Evolutionary conservation across 2,113 vertebrate species (phyloP), one percentile per base, ranked within the genome.

Genomic region (Triplophysa rosa): DNA sequence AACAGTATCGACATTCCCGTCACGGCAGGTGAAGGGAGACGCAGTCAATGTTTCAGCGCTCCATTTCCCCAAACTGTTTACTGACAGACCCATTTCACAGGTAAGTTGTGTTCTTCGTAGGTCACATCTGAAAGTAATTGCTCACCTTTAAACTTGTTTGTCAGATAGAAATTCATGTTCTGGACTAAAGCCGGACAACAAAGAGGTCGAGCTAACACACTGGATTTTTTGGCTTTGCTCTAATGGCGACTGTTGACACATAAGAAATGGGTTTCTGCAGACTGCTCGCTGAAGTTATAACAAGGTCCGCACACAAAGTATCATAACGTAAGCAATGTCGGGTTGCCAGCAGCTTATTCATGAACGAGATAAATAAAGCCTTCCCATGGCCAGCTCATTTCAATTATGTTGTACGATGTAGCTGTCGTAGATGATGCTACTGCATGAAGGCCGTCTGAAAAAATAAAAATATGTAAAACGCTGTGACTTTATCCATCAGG

Each of bases 61-160:
- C 23, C 29, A 2, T 47, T 63, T 63, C 19, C 58, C 54, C 71
- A 47, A n/a, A 29, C 58, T 63, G 71, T 74, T 63, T 74, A 47
- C 37, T 74, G 58, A 63, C 58, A 63, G 58, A 23, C 21, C 45
- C 58, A 74, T 74, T 74, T 74, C 71, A 74, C 71, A 74, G 40
- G 17, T 8, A 23, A 47, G 71, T 26, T n/a, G 71, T 62, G 71
- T 74, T 74, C 71, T 74, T 47, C 11, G 23, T 0, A 13, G 71
- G 58, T 74, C 40, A 3, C 58, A 7, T 21, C 58, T 26, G n/a
- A 74, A 62, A 62, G 56, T 17, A 61, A 73, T 11, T 2, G 21
- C 13, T 10, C 70, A 42, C 52, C 56, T 61, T 17, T 33, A 26
- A 29, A 33, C 16, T 56, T 33, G 49, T 70, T 37, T 74, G 37